Conservation (phyloP, 2,888 invertebrate species). For the Blera fallax region DNA sequence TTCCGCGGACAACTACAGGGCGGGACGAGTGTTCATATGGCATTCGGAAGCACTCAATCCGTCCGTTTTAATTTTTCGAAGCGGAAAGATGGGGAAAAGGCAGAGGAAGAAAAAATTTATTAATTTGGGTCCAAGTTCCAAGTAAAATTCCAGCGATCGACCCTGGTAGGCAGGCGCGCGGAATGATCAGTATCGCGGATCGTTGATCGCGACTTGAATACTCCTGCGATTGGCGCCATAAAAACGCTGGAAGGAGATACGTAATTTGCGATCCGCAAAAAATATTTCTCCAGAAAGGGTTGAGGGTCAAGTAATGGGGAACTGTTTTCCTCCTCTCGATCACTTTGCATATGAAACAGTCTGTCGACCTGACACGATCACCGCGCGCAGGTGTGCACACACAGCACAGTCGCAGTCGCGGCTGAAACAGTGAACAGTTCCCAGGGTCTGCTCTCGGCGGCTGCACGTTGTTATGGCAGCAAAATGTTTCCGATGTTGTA, state of each 20-base stretch:
- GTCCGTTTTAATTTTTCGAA: conserved; percentile 39
- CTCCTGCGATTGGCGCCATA: conserved; percentile 47
- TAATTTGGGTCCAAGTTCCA: conserved; percentile 22
- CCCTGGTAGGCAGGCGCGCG: background rate
- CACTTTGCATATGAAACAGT: conserved; percentile 60
- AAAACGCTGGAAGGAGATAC: background rate
- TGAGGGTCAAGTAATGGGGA: conserved; percentile 44
- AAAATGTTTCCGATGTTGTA: conserved; percentile 64
- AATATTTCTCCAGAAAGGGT: conserved; percentile 27
- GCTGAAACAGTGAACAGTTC: background rate
- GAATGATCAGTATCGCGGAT: background rate
- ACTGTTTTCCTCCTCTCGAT: conserved; percentile 16
- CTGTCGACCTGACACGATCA: conserved; percentile 66
- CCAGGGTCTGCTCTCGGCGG: conserved; percentile 23
- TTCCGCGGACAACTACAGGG: conserved; percentile 12
- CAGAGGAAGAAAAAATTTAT: conserved; percentile 4
- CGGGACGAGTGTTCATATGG: background rate
- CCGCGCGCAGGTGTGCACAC: conserved; percentile 59
- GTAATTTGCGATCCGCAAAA: background rate
- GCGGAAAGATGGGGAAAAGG: background rate
- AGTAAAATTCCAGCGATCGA: background rate
- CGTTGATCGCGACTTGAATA: conserved; percentile 19
- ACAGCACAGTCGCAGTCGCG: background rate
- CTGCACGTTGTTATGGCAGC: conserved; percentile 44
- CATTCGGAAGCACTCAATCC: conserved; percentile 43